A percentile compares a stretch with the other conserved stretches of the same genome.
Evolutionary conservation across 2,888 invertebrate species (phyloP).

Genomic region (Andrena haemorrhoa): DNA sequence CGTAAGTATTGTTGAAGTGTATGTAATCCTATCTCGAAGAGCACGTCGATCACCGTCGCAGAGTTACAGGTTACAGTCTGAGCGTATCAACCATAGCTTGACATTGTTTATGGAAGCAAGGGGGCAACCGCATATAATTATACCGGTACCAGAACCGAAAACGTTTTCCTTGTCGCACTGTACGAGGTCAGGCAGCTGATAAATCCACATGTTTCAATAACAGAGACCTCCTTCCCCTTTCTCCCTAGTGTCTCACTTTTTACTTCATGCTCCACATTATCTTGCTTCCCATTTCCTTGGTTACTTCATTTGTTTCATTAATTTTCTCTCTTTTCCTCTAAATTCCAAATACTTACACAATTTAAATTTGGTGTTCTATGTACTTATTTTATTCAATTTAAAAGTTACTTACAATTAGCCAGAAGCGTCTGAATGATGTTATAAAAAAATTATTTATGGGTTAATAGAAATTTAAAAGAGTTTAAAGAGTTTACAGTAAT

Average conservation of each 20-base stretch:
- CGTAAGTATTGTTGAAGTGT: neutral
- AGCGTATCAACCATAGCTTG: neutral
- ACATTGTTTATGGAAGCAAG: conserved; percentile 11
- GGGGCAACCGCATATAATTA: neutral
- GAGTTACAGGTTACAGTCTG: neutral
- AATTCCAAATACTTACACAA: too few species aligned
- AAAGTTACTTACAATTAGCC: too few species aligned
- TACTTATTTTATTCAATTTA: too few species aligned
- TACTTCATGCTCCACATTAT: neutral
- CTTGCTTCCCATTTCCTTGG: neutral
- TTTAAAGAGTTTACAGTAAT: too few species aligned
- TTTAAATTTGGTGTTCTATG: too few species aligned
- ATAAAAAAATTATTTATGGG: too few species aligned
- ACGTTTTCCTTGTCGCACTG: conserved; percentile 29
- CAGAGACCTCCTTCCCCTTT: conserved; percentile 7
- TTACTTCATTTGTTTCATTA: neutral
- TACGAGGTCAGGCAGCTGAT: conserved; percentile 21
- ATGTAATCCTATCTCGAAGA: neutral
- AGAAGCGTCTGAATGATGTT: too few species aligned
- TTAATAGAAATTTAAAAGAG: too few species aligned
- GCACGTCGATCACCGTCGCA: neutral
- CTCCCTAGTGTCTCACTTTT: conserved; percentile 8
- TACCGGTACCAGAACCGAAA: conserved; percentile 27
- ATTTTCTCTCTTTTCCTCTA: neutral
- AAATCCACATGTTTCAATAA: conserved; percentile 28